phyloP scores from a whole-genome alignment of 2,113 vertebrate species.

The Salvelinus alpinus region DNA sequence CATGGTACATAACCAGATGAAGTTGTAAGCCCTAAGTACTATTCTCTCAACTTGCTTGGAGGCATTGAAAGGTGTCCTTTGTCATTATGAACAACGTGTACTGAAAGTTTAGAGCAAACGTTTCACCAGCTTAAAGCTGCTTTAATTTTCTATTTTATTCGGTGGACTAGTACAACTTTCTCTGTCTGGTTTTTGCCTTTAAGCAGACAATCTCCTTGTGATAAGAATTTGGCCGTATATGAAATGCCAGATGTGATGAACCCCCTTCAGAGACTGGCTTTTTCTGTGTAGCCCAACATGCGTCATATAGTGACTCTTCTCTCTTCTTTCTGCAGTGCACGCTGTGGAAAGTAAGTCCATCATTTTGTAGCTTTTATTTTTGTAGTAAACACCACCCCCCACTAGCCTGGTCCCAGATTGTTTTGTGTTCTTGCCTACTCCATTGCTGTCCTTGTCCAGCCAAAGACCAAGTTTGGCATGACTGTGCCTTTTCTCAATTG shows the following conservation, averaged over 20 bases:
- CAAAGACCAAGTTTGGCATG: too few species aligned
- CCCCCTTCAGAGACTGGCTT: conserved; percentile 6
- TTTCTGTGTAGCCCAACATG: conserved; percentile 54
- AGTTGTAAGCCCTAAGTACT: too few species aligned
- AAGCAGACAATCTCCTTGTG: conserved; percentile 37
- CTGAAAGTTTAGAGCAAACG: not conserved
- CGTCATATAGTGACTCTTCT: conserved; percentile 78
- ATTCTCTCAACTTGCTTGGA: too few species aligned
- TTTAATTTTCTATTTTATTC: not conserved
- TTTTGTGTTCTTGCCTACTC: too few species aligned
- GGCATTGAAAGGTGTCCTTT: too few species aligned
- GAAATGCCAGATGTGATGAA: not conserved
- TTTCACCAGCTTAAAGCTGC: not conserved
- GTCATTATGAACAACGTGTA: too few species aligned
- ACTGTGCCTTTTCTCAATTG: too few species aligned
- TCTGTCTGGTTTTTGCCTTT: not conserved
- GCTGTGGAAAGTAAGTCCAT: conserved; percentile 93
- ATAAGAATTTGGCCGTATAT: not conserved
- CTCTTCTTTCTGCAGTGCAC: conserved; percentile 91
- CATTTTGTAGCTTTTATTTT: conserved; percentile 57
- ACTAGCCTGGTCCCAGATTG: too few species aligned
- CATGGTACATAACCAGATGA: conserved; percentile 26
- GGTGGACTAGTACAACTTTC: not conserved
- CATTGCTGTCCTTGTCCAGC: too few species aligned
- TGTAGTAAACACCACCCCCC: not conserved